Percentiles rank a stretch among this genome's conserved stretches.
These are phyloP conservation scores for Pollenia labialis DNA, from an alignment of 2,888 invertebrate species.

Conservation along the genomic window DNA sequence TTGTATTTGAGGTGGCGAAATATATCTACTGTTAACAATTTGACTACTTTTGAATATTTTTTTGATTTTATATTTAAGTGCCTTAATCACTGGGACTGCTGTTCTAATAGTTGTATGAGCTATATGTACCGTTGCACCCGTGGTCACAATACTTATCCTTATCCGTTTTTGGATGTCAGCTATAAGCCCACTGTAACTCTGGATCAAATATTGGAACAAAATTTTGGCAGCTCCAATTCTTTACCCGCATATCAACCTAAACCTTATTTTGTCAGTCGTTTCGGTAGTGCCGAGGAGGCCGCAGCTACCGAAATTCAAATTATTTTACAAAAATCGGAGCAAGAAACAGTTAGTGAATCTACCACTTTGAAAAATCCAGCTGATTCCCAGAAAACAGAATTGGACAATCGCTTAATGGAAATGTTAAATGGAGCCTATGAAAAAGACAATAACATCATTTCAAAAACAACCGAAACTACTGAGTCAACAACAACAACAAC, in stretches of 20 bases:
- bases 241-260: neutral
- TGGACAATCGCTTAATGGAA: conserved; percentile 33
- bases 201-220: conserved; percentile 69
- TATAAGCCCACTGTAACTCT: conserved; percentile 51
- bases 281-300: conserved; percentile 5
- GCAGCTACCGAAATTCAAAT: conserved; percentile 19
- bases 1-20: too few species aligned
- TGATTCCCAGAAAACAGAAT: neutral
- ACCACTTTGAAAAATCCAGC: neutral
- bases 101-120: conserved; percentile 81
- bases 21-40: neutral
- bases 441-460: neutral
- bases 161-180: conserved; percentile 57
- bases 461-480: neutral
- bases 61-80: conserved; percentile 76
- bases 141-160: conserved; percentile 57
- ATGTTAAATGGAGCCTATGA: neutral
- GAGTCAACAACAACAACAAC: neutral
- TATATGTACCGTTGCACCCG: conserved; percentile 78
- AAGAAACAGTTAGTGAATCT: neutral
- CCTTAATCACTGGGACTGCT: conserved; percentile 81
- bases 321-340: conserved; percentile 10
- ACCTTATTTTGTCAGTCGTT: conserved; percentile 32
- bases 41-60: conserved; percentile 8
- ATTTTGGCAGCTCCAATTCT: conserved; percentile 66